A percentile compares a stretch with the other conserved stretches of the same genome.
These are phyloP conservation scores for Apostichopus parvimensis DNA, from an alignment of 35 echinoderm and acorn worm species.

Conservation along the genomic window DNA sequence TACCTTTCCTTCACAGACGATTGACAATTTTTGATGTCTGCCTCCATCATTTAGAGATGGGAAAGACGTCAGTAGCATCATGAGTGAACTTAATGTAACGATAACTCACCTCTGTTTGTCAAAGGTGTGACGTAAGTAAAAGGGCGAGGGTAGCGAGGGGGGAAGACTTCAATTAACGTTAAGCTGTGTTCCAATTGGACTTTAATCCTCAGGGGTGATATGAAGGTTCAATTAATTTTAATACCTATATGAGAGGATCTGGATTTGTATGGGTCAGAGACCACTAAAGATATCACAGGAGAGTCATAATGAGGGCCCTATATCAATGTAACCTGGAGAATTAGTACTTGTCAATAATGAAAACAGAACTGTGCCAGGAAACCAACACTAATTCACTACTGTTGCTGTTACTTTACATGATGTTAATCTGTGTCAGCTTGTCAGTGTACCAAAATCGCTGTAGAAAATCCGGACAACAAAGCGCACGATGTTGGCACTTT, in stretches of 20 bases:
- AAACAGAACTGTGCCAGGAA: too few species aligned
- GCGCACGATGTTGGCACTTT: too few species aligned
- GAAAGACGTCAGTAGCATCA: neutral
- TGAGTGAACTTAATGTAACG: constrained; percentile 41
- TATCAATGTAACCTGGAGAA: too few species aligned
- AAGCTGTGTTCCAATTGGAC: constrained; percentile 25
- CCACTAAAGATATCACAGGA: neutral
- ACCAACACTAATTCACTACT: too few species aligned
- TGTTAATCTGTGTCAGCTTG: too few species aligned
- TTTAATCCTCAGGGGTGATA: neutral
- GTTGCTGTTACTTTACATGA: too few species aligned
- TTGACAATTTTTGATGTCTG: neutral
- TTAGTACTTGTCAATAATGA: too few species aligned
- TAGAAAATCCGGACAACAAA: too few species aligned
- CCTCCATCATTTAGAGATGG: neutral
- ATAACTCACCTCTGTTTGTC: constrained; percentile 34
- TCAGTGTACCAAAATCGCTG: too few species aligned
- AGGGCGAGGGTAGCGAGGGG: neutral
- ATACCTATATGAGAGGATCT: neutral
- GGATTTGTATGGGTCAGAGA: neutral
- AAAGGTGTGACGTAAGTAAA: constrained; percentile 37
- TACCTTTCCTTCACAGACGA: constrained; percentile 4
- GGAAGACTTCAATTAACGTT: constrained; percentile 5
- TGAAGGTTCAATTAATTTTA: constrained; percentile 16
- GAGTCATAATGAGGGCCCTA: neutral